These are phyloP conservation scores for Emmelina monodactyla DNA, from an alignment of 2,888 invertebrate genomes.

Conservation along the genomic window DNA sequence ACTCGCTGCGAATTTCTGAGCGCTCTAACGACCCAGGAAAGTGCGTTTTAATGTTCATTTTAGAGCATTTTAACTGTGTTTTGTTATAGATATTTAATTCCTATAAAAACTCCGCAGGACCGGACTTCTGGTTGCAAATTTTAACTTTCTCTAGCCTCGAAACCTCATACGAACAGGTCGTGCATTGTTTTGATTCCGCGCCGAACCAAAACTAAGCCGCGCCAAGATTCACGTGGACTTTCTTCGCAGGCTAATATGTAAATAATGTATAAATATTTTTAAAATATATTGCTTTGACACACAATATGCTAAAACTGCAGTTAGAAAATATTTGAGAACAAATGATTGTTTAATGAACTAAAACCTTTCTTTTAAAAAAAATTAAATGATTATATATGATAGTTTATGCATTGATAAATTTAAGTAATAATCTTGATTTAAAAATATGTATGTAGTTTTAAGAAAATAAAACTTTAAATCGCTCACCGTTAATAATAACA, in stretches of 20 bases:
- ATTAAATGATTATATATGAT: too few species aligned
- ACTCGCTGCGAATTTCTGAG: background rate
- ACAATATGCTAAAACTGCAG: too few species aligned
- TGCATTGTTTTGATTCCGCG: slow-evolving; percentile 39
- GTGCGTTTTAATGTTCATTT: slow-evolving; percentile 1
- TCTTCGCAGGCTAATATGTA: too few species aligned
- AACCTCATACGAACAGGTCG: slow-evolving; percentile 50
- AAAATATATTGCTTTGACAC: too few species aligned
- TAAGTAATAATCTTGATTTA: slow-evolving; percentile 12
- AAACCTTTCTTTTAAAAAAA: too few species aligned
- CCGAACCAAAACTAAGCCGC: background rate
- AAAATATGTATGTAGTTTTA: background rate
- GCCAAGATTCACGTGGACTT: background rate
- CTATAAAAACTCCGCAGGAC: slow-evolving; percentile 25
- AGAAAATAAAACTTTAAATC: background rate
- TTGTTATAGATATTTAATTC: slow-evolving; percentile 20
- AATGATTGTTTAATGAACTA: too few species aligned
- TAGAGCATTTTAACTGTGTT: slow-evolving; percentile 3
- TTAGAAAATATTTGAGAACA: too few species aligned
- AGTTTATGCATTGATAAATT: slow-evolving; percentile 8
- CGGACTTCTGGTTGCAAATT: slow-evolving; percentile 45
- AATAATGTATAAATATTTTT: too few species aligned
- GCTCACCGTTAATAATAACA: slow-evolving; percentile 56
- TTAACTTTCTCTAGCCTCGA: slow-evolving; percentile 64
- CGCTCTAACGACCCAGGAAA: background rate